These are phyloP conservation scores for Lucilia sericata DNA, from an alignment of 1,140 invertebrate genomes.

Conservation along the genomic window DNA sequence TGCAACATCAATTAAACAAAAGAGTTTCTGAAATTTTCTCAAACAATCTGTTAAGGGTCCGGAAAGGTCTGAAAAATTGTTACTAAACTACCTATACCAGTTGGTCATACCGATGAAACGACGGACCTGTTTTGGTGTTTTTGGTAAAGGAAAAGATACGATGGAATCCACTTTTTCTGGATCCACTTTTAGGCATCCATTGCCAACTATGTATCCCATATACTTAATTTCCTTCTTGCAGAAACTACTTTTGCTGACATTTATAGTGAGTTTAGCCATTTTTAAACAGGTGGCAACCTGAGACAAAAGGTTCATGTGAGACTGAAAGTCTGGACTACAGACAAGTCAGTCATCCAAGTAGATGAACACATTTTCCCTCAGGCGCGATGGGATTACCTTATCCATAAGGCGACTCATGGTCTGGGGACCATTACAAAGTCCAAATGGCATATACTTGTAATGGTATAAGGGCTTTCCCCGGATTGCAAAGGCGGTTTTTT, in stretches of 20 bases:
- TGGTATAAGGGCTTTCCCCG: too few relatives aligned
- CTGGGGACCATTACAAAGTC: too few relatives aligned
- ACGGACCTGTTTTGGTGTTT: conserved; percentile 60
- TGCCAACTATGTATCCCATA: conserved; percentile 49
- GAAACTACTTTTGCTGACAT: conserved; percentile 46
- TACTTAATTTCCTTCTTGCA: conserved; percentile 53
- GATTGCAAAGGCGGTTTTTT: conserved; percentile 56
- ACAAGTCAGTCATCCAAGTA: conserved; percentile 63
- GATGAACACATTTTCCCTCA: conserved; percentile 41
- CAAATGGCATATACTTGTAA: too few relatives aligned
- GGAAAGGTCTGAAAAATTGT: conserved; percentile 56
- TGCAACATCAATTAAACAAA: too few relatives aligned
- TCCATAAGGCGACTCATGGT: too few relatives aligned
- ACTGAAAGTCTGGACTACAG: conserved; percentile 57
- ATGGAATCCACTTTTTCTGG: conserved; percentile 51
- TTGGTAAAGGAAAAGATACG: conserved; percentile 42
- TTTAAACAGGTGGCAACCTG: conserved; percentile 49
- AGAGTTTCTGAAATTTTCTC: not conserved
- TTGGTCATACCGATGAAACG: conserved; percentile 65
- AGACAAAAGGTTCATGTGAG: conserved; percentile 56
- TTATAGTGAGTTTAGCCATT: conserved; percentile 51
- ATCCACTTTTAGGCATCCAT: conserved; percentile 58
- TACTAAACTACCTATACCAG: conserved; percentile 56
- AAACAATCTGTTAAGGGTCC: conserved; percentile 53
- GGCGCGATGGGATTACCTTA: not conserved